Evolutionary conservation across 2,113 vertebrate species (phyloP), one percentile per base, ranked within the genome.

Genomic region (Malurus melanocephalus): DNA sequence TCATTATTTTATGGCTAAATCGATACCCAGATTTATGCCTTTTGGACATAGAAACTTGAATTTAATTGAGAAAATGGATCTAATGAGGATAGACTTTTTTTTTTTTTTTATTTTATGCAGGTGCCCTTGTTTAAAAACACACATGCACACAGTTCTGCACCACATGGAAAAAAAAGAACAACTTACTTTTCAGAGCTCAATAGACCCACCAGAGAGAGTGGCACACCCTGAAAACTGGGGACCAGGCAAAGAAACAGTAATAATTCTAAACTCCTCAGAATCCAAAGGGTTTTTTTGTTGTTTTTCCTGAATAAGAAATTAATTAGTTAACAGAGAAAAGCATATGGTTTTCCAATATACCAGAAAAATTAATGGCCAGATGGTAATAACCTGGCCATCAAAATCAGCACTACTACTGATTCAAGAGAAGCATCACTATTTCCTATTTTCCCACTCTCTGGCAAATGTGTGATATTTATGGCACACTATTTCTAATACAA

Each of bases 61-160:
- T 97, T 97, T 98, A 97, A 97, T 97, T 97, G 96, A 97, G 95
- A 95, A 98, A 97, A 96, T 97, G 95, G 95, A 97, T 96, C 95
- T 97, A 98, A 97, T 97, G 96, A 97, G 96, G 94, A 97, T 91
- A 96, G 96, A 80, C 92, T 80, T 96, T 96, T 97, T 97, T 96
- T 96, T 97, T 97, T 38, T 38, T 38, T 35, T 35, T 35, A 35
- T 35, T 35, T 96, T 91, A 94, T 95, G 88, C 96, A 97, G 96
- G 96, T 96, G 96, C 92, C 85, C 77, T 73, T 89, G 40, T 93
- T 91, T 78, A 85, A 95, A 93, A 87, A 82, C 89, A 93, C 86
- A 79, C 33, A 68, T 87, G 75, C 87, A 69, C 27, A 61, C 33
- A 72, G 60, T 55, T 53, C 77, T 80, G 75, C 89, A 95, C 77